Conservation (phyloP, 2,888 invertebrate species). For the Diplazon laetatorius region DNA sequence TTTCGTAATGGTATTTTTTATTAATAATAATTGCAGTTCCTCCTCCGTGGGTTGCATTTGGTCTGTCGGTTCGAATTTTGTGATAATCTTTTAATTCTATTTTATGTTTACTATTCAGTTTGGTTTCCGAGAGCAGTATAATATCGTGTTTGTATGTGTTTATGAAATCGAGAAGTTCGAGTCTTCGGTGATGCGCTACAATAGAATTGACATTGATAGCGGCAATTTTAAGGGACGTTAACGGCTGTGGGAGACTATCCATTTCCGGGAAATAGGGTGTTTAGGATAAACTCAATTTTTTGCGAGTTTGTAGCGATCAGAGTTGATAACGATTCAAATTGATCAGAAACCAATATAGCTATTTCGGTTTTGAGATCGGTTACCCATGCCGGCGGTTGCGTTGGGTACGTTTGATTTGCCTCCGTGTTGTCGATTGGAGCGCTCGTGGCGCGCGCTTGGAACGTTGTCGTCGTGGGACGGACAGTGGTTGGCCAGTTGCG, state of each 20-base stretch:
- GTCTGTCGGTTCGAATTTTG: slow-evolving; percentile 25
- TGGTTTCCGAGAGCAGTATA: slow-evolving; percentile 37
- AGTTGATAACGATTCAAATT: neutral
- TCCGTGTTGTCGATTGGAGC: neutral
- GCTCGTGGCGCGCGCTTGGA: neutral
- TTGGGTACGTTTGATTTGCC: neutral
- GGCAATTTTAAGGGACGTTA: no score
- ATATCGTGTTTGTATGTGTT: slow-evolving; percentile 18
- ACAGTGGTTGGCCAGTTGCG: no score
- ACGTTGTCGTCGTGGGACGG: neutral
- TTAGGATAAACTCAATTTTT: neutral
- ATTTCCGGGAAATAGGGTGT: slow-evolving; percentile 12
- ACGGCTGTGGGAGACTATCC: slow-evolving; percentile 19
- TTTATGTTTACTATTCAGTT: slow-evolving; percentile 37
- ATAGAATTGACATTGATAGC: slow-evolving; percentile 36
- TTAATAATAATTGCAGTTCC: slow-evolving; percentile 60
- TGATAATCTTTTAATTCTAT: slow-evolving; percentile 6
- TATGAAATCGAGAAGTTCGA: slow-evolving; percentile 19
- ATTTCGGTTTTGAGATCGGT: neutral
- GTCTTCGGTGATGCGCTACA: slow-evolving; percentile 3
- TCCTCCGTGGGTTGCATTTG: slow-evolving; percentile 42
- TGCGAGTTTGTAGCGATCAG: neutral
- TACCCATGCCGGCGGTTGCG: neutral
- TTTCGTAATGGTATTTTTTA: slow-evolving; percentile 27
- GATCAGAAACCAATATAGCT: neutral